These are phyloP conservation scores for Callopanchax toddi DNA, from an alignment of 2,113 vertebrate species.

Conservation along the genomic window DNA sequence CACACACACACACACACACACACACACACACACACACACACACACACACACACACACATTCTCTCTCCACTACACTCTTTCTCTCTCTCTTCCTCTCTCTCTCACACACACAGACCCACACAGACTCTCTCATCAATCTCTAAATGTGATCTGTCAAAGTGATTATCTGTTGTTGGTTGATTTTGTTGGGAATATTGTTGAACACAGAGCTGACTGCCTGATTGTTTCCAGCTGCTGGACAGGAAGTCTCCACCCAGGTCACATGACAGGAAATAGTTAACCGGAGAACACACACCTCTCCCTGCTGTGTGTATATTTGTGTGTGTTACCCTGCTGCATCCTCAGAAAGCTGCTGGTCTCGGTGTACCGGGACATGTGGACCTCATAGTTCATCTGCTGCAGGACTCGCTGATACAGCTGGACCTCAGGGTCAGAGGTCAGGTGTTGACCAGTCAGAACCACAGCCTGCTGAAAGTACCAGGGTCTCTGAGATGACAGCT, in stretches of 20 bases:
- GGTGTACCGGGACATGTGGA: constrained; percentile 77
- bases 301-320: not conserved
- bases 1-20: too few species aligned
- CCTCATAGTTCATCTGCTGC: constrained; percentile 76
- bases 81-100: too few species aligned
- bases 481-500: constrained; percentile 37
- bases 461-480: constrained; percentile 57
- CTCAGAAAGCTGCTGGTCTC: constrained; percentile 61
- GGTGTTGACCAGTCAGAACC: constrained; percentile 76
- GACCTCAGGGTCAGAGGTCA: constrained; percentile 69
- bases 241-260: constrained; percentile 49
- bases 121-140: too few species aligned
- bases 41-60: too few species aligned
- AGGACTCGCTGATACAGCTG: constrained; percentile 83
- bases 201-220: not conserved
- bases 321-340: constrained; percentile 39
- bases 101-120: too few species aligned
- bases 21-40: too few species aligned
- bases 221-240: constrained; percentile 22
- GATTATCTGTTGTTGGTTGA: not conserved
- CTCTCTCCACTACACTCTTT: too few species aligned
- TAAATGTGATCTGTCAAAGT: too few species aligned
- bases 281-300: not conserved
- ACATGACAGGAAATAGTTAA: constrained; percentile 8
- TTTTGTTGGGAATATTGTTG: too few species aligned